These are phyloP conservation scores for Cheumatopsyche charites DNA, from an alignment of 1,140 invertebrate species.

Conservation along the genomic window DNA sequence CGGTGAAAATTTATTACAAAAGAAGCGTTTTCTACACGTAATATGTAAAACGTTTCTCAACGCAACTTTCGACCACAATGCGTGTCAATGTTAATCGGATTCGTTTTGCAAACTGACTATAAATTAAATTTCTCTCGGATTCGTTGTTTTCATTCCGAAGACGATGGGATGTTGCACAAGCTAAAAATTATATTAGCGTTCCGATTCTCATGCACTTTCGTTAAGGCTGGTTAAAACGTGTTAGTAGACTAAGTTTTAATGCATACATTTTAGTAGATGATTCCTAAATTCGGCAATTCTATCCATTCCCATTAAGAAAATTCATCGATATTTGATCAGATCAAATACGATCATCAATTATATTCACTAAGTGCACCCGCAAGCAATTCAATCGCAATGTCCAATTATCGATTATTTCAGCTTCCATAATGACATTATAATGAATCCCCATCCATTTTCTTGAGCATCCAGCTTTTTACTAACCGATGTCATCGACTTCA, in stretches of 20 bases:
- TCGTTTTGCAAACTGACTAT: background rate
- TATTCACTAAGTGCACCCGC: too few relatives aligned
- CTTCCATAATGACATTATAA: too few relatives aligned
- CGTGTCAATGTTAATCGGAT: constrained; percentile 15
- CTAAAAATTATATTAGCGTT: too few relatives aligned
- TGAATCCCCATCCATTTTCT: too few relatives aligned
- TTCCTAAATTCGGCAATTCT: too few relatives aligned
- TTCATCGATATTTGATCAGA: too few relatives aligned
- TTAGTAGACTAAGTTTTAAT: background rate
- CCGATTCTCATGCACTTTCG: background rate
- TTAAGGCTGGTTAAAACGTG: background rate
- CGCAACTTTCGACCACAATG: background rate
- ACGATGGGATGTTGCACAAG: background rate
- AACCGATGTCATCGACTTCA: constrained; percentile 26
- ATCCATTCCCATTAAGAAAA: too few relatives aligned
- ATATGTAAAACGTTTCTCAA: background rate
- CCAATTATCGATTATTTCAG: too few relatives aligned
- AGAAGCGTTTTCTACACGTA: background rate
- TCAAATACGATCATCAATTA: too few relatives aligned
- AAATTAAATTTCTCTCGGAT: constrained; percentile 9
- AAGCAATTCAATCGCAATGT: too few relatives aligned
- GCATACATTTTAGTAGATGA: too few relatives aligned
- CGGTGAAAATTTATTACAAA: background rate
- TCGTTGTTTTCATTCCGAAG: background rate
- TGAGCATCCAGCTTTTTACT: constrained; percentile 19